These are phyloP conservation scores for Parapristionchus giblindavisi DNA, from an alignment of 2,888 invertebrate genomes.

Conservation along the genomic window DNA sequence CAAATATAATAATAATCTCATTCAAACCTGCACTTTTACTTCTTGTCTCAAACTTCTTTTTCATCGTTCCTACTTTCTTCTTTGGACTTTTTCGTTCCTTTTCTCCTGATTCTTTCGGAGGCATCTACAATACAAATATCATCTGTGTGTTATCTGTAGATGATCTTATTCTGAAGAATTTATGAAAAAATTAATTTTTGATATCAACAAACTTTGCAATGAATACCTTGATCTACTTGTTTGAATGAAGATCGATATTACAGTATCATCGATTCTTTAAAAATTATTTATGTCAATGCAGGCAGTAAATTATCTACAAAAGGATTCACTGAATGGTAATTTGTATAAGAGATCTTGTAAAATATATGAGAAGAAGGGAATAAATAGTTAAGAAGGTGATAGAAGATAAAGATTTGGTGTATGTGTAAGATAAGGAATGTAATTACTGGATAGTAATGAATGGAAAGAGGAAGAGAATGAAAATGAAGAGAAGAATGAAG, in stretches of 20 bases:
- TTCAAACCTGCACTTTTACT: slow-evolving; percentile 34
- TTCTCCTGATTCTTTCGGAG: slow-evolving; percentile 27
- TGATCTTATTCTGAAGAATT: too few species aligned
- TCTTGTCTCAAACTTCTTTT: slow-evolving; percentile 30
- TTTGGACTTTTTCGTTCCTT: slow-evolving; percentile 18
- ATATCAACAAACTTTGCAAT: too few species aligned
- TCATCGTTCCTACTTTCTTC: slow-evolving; percentile 33
- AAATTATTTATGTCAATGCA: too few species aligned
- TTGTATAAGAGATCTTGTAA: too few species aligned
- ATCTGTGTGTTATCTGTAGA: too few species aligned
- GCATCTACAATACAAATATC: slow-evolving; percentile 1
- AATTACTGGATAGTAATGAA: slow-evolving; percentile 16
- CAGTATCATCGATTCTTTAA: too few species aligned
- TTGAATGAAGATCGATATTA: too few species aligned
- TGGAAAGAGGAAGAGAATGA: slow-evolving; percentile 4
- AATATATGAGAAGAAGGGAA: neutral
- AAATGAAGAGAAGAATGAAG: neutral
- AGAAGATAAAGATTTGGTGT: neutral
- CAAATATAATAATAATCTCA: neutral
- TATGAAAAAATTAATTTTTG: too few species aligned
- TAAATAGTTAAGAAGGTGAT: neutral
- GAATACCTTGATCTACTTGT: too few species aligned
- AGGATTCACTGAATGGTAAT: neutral
- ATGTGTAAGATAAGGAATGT: slow-evolving; percentile 30
- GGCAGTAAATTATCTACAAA: too few species aligned